Evolutionary conservation across 2,888 invertebrate genomes (phyloP).

Genomic region (Prionchulus punctatus): DNA sequence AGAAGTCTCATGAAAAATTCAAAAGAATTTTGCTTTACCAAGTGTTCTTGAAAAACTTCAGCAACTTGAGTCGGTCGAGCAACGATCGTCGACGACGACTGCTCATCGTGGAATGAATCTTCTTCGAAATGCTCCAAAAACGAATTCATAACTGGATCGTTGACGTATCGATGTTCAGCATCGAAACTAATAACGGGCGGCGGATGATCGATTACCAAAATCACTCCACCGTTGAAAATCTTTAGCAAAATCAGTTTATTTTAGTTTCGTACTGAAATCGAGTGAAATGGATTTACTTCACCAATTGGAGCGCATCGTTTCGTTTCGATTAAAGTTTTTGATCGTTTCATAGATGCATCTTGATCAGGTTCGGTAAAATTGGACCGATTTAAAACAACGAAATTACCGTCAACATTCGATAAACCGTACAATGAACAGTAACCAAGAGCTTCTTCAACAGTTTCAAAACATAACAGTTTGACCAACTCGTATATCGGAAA

Average conservation of each 20-base stretch:
- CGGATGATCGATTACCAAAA: background rate
- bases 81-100: no score
- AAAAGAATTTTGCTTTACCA: no score
- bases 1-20: no score
- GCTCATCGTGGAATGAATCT: no score
- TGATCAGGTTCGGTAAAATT: background rate
- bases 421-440: conserved; percentile 1
- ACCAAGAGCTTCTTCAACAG: background rate
- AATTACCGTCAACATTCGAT: background rate
- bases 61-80: no score
- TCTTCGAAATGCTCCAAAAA: no score
- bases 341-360: background rate
- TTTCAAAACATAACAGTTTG: conserved; percentile 3
- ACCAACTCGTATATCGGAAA: conserved; percentile 1
- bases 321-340: background rate
- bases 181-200: conserved; percentile 7
- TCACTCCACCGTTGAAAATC: background rate
- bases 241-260: background rate
- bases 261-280: no score
- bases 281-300: background rate
- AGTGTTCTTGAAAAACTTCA: no score
- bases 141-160: background rate
- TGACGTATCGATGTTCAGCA: background rate
- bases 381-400: conserved; percentile 1
- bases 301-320: background rate